Evolutionary conservation across 2,113 vertebrate species (phyloP).

Genomic region (Sialia sialis): DNA sequence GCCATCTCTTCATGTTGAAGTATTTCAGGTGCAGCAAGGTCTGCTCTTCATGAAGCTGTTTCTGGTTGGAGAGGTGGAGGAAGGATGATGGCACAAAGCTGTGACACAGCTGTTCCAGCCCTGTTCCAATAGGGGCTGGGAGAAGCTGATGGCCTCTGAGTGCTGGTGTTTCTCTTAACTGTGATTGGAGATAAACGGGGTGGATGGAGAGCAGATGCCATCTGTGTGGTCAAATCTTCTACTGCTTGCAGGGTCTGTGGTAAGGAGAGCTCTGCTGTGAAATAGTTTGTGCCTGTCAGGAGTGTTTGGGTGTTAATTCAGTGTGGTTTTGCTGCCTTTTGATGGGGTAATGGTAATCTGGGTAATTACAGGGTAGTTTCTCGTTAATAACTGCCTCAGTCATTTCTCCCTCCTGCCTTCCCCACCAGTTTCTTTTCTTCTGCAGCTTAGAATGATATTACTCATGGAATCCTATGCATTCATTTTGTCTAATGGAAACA

Average conservation of each 20-base stretch:
- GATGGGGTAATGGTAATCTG: background rate
- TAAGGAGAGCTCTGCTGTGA: background rate
- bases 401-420: background rate
- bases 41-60: background rate
- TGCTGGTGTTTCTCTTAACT: conserved; percentile 47
- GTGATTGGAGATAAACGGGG: background rate
- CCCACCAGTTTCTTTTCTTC: background rate
- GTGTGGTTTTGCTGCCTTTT: background rate
- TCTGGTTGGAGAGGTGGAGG: conserved; percentile 29
- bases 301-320: background rate
- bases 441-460: background rate
- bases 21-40: background rate
- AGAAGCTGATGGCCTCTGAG: conserved; percentile 49
- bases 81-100: conserved; percentile 40
- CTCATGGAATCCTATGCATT: background rate
- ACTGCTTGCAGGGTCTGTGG: background rate
- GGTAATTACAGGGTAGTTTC: conserved; percentile 37
- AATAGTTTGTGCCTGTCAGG: background rate
- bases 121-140: conserved; percentile 9
- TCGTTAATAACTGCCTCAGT: conserved; percentile 1
- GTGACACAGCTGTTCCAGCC: conserved; percentile 49
- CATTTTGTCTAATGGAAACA: background rate
- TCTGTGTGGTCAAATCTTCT: background rate
- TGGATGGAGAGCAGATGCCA: background rate
- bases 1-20: background rate